These are phyloP conservation scores for Microhierax caerulescens DNA, from an alignment of 2,797 vertebrate species.

Conservation along the genomic window DNA sequence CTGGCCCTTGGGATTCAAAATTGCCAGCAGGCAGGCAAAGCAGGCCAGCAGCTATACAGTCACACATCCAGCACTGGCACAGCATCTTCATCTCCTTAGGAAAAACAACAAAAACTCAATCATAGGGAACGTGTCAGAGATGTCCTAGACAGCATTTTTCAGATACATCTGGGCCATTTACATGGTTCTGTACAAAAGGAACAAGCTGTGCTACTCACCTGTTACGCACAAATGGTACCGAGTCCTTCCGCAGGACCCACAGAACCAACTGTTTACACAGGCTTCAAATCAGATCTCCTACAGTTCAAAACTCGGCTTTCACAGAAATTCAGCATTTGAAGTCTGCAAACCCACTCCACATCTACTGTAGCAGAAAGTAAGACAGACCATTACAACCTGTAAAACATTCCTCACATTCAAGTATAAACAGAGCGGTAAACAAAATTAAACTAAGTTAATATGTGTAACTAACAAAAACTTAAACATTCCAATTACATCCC, in stretches of 20 bases:
- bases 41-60: background rate
- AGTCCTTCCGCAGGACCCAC: background rate
- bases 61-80: background rate
- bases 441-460: background rate
- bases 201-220: background rate
- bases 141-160: background rate
- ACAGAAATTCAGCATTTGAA: background rate
- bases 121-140: accelerated
- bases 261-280: accelerated
- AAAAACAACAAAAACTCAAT: background rate
- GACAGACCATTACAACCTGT: background rate
- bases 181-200: too few species aligned
- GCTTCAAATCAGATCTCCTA: background rate
- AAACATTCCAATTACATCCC: background rate
- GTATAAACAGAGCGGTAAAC: background rate
- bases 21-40: background rate
- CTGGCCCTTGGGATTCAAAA: background rate
- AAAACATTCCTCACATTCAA: background rate
- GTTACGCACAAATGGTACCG: accelerated
- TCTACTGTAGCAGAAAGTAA: background rate
- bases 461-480: background rate
- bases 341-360: background rate
- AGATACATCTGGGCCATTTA: background rate
- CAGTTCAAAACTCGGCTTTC: background rate
- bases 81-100: background rate